phyloP scores from a whole-genome alignment of 1,140 invertebrate genomes.

The Planococcus citri region DNA sequence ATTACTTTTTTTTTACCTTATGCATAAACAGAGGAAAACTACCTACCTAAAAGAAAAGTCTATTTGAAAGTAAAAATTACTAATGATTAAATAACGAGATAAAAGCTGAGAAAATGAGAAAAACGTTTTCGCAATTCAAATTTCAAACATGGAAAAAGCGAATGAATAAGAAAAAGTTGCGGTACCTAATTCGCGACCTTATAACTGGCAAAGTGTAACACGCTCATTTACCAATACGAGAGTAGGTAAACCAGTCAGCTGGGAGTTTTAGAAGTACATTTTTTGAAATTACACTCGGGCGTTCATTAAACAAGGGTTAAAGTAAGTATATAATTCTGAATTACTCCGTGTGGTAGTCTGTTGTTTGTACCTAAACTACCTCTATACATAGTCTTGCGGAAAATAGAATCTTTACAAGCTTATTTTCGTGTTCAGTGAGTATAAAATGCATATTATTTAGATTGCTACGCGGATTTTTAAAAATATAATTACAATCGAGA shows the following conservation, averaged over 20 bases:
- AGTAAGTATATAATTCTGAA: not conserved
- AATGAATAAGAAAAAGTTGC: not conserved
- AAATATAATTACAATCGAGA: no score
- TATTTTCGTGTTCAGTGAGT: no score
- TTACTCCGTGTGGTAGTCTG: no score
- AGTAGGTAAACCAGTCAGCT: not conserved
- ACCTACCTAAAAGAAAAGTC: not conserved
- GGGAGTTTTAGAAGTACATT: not conserved
- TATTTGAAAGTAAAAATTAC: constrained; percentile 4
- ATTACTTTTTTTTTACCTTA: no score
- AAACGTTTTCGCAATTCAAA: constrained; percentile 3
- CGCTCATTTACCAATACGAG: not conserved
- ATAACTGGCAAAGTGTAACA: not conserved
- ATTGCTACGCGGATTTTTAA: no score
- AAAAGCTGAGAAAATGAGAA: not conserved
- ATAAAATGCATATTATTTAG: no score
- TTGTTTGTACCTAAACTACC: no score
- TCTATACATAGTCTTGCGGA: not conserved
- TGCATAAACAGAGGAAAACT: no score
- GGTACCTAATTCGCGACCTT: not conserved
- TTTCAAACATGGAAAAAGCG: not conserved
- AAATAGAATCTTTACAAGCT: not conserved
- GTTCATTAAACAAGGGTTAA: not conserved
- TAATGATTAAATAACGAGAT: constrained; percentile 8
- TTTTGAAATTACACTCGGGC: not conserved